Percentiles rank a stretch among this genome's conserved stretches.
phyloP scores from a whole-genome alignment of 1,140 invertebrate species.

The Scaptomyza montana region DNA sequence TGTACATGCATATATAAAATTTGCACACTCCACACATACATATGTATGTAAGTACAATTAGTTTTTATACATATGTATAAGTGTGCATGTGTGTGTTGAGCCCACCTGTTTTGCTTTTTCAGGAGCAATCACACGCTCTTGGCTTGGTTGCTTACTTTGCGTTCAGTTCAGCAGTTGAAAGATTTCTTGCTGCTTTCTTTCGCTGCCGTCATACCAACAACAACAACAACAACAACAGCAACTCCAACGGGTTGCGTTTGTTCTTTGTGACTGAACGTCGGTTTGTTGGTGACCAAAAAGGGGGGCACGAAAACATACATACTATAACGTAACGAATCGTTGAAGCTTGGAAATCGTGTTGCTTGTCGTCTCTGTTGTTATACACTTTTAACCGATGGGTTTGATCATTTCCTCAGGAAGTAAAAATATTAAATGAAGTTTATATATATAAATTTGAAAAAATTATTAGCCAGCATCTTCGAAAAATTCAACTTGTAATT shows the following conservation, averaged over 20 bases:
- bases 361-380: slow-evolving; percentile 39
- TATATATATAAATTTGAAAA: too few species aligned
- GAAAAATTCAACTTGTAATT: too few species aligned
- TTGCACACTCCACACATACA: slow-evolving; percentile 29
- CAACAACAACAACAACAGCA: slow-evolving; percentile 34
- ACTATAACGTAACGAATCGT: slow-evolving; percentile 60
- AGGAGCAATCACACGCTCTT: slow-evolving; percentile 73
- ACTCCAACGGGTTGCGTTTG: slow-evolving; percentile 59
- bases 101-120: slow-evolving; percentile 71
- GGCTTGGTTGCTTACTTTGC: slow-evolving; percentile 7
- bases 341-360: slow-evolving; percentile 42
- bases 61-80: not conserved
- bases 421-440: too few species aligned
- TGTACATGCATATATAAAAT: slow-evolving; percentile 24
- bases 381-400: not conserved
- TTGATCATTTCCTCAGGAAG: not conserved
- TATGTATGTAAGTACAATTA: slow-evolving; percentile 13
- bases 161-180: slow-evolving; percentile 55
- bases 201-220: slow-evolving; percentile 29
- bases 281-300: slow-evolving; percentile 41
- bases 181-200: slow-evolving; percentile 69
- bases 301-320: slow-evolving; percentile 10
- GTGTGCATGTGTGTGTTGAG: slow-evolving; percentile 19
- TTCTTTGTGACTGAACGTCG: slow-evolving; percentile 69
- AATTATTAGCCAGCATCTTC: too few species aligned